Conservation (phyloP, 2,113 vertebrate genomes). For the mouse (Mus musculus) region DNA sequence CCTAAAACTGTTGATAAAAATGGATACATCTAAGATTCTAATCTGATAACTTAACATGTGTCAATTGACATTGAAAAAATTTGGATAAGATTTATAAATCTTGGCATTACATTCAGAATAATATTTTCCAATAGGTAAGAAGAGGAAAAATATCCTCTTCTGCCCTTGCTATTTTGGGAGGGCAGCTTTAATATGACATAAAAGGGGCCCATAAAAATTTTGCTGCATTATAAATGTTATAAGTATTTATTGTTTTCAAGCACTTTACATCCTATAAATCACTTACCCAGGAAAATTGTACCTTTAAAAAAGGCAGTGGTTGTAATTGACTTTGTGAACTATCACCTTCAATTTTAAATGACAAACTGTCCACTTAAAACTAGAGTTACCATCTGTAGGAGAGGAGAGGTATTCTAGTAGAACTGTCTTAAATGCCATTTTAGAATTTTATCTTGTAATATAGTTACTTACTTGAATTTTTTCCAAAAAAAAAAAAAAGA, state of each 20-base stretch:
- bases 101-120: neutral
- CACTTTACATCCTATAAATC: slow-evolving; percentile 15
- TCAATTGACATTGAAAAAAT: neutral
- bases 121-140: neutral
- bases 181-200: neutral
- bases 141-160: neutral
- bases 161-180: neutral
- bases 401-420: neutral
- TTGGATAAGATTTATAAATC: neutral
- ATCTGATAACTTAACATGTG: neutral
- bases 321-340: slow-evolving; percentile 63
- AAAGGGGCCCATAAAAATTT: neutral
- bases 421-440: slow-evolving; percentile 50
- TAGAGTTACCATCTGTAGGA: neutral
- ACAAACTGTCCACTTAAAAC: slow-evolving; percentile 36
- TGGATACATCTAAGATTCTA: neutral
- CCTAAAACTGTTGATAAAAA: neutral
- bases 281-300: slow-evolving; percentile 28
- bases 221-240: slow-evolving; percentile 1
- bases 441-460: slow-evolving; percentile 60
- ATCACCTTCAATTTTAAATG: slow-evolving; percentile 65
- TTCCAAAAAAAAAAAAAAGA: neutral
- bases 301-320: slow-evolving; percentile 1
- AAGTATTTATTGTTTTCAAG: slow-evolving; percentile 27
- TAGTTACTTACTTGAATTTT: slow-evolving; percentile 49